Evolutionary conservation across 2,113 vertebrate genomes (phyloP), one percentile per base, ranked within the genome.

Genomic region (Rhizomys pruinosus): DNA sequence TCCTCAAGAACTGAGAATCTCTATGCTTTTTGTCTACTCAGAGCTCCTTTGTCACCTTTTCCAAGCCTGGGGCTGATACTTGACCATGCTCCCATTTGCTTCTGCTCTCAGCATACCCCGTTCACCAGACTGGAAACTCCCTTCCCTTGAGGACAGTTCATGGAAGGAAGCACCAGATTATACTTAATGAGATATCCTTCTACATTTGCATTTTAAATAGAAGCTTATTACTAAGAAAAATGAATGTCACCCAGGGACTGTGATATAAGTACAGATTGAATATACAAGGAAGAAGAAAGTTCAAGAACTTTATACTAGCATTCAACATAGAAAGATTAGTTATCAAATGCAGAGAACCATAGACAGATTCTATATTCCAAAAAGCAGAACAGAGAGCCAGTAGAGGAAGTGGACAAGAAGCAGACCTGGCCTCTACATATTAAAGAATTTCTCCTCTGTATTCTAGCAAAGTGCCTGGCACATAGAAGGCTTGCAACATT

Each of bases 201-300:
- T 37, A 71, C 32, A 74, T 86, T 79, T 88, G 34, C 82, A 84
- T 95, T 93, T 95, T 92, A 69, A 92, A 91, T 44, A 92, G 68
- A 91, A 92, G 39, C 71, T 71, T 76, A 3, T 73, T 84, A 81
- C 87, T 47, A 42, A 88, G 69, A 86, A 96, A 92, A 85, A 52
- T 63, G 72, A 96, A 61, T 79, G 77, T 97, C 57, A 78, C 68
- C 20, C 90, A 57, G 55, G n/a, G 52, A 76, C 29, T 44, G 11
- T 0, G 4, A 52, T 34, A 57, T 2, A 69, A 82, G 78, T 84
- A 84, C 61, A 93, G 66, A 91, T 3, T 69, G 79, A 84, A 66
- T 57, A 91, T 73, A 92, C 13, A 84, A 68, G 23, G 23, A 84
- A 92, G 59, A 93, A 42, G 78, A 85, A 74, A 72, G 68, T 84